phyloP scores from a whole-genome alignment of 2,888 invertebrate genomes.

The Tipula helvola region DNA sequence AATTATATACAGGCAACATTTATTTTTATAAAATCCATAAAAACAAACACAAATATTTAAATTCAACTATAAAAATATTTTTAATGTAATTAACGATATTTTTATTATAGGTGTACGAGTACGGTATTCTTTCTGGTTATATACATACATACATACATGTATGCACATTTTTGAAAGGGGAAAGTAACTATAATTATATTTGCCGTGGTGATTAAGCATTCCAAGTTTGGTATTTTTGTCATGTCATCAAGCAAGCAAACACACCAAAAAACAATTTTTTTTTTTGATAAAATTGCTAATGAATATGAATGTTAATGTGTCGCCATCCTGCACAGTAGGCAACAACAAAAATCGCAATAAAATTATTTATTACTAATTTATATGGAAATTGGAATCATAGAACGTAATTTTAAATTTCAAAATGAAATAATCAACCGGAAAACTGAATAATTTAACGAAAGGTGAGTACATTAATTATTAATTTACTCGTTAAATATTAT shows the following conservation, averaged over 20 bases:
- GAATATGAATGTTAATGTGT: neutral
- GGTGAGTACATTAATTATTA: neutral
- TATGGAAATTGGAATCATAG: neutral
- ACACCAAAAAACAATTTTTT: neutral
- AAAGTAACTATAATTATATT: neutral
- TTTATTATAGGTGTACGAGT: neutral
- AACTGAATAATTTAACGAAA: neutral
- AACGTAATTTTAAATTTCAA: neutral
- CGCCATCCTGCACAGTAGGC: neutral
- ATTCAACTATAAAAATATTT: neutral
- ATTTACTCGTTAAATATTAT: neutral
- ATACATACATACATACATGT: neutral
- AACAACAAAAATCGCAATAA: neutral
- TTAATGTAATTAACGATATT: neutral
- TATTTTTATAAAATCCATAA: neutral
- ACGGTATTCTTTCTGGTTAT: neutral
- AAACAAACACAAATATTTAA: neutral
- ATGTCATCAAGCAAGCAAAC: neutral
- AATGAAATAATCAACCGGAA: neutral
- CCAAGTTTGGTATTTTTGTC: neutral
- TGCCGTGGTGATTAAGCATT: neutral
- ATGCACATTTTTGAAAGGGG: neutral
- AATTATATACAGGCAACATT: neutral
- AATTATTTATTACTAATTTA: neutral
- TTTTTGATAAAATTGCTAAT: neutral